Evolutionary conservation across 2,888 invertebrate species (phyloP), one percentile per base, ranked within the genome.

Genomic region (Isotomurus palustris): DNA sequence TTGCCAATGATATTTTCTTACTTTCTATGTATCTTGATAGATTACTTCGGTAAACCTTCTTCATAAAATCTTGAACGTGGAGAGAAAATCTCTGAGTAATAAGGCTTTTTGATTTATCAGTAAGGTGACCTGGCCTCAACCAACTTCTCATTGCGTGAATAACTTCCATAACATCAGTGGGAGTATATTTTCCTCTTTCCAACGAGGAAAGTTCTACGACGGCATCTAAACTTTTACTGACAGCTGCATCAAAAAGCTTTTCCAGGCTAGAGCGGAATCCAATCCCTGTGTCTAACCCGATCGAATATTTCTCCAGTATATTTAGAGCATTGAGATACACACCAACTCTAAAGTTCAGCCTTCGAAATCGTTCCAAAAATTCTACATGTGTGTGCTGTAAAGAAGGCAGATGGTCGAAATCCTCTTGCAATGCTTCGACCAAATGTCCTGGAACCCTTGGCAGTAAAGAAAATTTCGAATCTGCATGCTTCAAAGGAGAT

Each of bases 251-350:
- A 35, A 66, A 59, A 0, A 62, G 25, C n/a, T 53, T 41, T 40
- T 66, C 59, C 53, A 69, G 17, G 14, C 53, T 59, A 10, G 44
- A 48, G 36, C 45, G 41, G 32, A 67, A 67, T 29, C 54, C 55
- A 19, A 32, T 4, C 17, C 45, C 52, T 25, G 44, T 44, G 17
- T 53, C 43, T 24, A 17, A 29, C 17, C 59, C 60, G 35, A 64
- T 51, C 8, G 49, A 55, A 48, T 62, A 44, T 21, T 60, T 62
- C 38, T 65, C 59, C 17, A 67, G 44, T 8, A 67, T 17, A 25
- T 65, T 64, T 1, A 58, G 21, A 12, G 61, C 22, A 32, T 62
- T 62, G 4, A 67, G 12, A 36, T 64, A 60, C 3, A 61, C 22
- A n/a, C 50, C 35, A 21, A 56, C 45, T 25, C 61, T 53, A 28